Conservation (phyloP, 2,797 vertebrate genomes). For the Oreochromis grahami region DNA sequence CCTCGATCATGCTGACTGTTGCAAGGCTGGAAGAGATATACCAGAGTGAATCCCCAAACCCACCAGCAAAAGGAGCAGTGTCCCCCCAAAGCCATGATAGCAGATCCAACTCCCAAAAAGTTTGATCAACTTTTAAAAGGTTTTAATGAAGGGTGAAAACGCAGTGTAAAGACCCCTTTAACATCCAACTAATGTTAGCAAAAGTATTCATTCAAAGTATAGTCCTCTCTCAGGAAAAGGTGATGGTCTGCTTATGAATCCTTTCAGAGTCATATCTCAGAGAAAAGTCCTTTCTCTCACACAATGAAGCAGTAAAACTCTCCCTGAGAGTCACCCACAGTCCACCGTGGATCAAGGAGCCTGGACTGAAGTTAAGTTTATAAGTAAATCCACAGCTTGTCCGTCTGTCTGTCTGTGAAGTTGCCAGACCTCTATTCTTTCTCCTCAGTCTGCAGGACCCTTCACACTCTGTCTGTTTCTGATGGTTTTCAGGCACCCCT, state of each 20-base stretch:
- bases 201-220: background rate
- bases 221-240: background rate
- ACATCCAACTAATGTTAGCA: background rate
- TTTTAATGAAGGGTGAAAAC: background rate
- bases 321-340: background rate
- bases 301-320: background rate
- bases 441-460: background rate
- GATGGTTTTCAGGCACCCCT: conserved; percentile 63
- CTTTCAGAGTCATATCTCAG: background rate
- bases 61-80: conserved; percentile 1
- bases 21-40: conserved; percentile 31
- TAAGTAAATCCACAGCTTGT: background rate
- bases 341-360: background rate
- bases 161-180: background rate
- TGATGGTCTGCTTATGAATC: background rate
- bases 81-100: conserved; percentile 46
- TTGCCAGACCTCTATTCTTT: background rate
- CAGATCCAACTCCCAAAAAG: background rate
- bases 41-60: conserved; percentile 42
- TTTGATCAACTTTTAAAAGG: background rate
- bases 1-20: conserved; percentile 71
- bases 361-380: background rate
- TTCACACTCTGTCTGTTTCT: conserved; percentile 5
- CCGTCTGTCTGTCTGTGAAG: background rate
- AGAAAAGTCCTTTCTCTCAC: background rate